phyloP scores from a whole-genome alignment of 1,140 invertebrate genomes.

The Drosophila parabipectinata region DNA sequence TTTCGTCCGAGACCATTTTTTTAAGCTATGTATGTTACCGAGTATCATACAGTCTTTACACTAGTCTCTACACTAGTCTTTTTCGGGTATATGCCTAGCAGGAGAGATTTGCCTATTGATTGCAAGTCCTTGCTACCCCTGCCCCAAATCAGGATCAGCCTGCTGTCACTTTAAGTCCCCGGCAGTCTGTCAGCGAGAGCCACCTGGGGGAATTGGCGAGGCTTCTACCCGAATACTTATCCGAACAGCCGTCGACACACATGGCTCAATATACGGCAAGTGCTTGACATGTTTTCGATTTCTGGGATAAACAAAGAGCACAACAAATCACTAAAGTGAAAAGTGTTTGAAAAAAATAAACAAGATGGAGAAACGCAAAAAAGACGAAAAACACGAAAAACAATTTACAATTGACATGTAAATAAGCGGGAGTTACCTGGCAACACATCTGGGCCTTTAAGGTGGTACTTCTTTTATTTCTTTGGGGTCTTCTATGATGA shows the following conservation, averaged over 20 bases:
- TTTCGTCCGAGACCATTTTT: too few relatives aligned
- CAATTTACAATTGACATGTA: constrained; percentile 83
- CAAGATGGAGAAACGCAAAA: constrained; percentile 11
- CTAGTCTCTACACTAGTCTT: neutral
- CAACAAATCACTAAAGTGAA: constrained; percentile 58
- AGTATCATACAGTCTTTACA: neutral
- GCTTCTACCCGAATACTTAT: constrained; percentile 24
- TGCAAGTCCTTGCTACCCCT: constrained; percentile 10
- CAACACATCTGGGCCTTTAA: constrained; percentile 34
- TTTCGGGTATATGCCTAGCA: constrained; percentile 26
- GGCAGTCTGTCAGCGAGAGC: constrained; percentile 60
- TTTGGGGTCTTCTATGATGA: neutral
- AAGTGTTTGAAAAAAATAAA: constrained; percentile 35
- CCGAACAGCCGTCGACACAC: constrained; percentile 26
- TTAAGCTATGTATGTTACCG: too few relatives aligned
- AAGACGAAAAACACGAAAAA: constrained; percentile 66
- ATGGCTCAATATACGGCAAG: constrained; percentile 61
- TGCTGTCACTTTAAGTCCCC: constrained; percentile 60
- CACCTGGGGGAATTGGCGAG: constrained; percentile 52
- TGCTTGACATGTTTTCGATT: constrained; percentile 75
- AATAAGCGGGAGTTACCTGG: constrained; percentile 46
- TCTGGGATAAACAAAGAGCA: constrained; percentile 53
- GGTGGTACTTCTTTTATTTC: neutral
- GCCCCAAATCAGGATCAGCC: constrained; percentile 8
- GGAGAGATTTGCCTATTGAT: constrained; percentile 30